A percentile compares a stretch with the other conserved stretches of the same genome.
These are phyloP conservation scores for Pachyseris speciosa DNA, from an alignment of 64 coral and sea anemone species.

Conservation along the genomic window DNA sequence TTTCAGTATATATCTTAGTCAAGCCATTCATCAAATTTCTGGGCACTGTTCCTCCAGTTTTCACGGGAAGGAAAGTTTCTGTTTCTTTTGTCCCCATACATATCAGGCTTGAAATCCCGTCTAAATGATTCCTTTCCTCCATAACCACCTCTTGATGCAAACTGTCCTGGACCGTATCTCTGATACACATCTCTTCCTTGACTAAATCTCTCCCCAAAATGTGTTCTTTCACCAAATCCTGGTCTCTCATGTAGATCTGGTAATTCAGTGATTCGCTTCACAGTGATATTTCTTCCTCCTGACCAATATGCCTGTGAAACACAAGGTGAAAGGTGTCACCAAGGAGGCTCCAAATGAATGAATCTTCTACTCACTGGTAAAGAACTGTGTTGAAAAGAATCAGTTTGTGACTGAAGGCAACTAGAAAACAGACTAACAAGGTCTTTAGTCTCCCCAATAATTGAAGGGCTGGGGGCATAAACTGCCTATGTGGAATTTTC, in stretches of 20 bases:
- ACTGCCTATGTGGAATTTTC: too few relatives aligned
- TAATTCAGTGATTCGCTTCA: not conserved
- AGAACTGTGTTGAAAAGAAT: too few relatives aligned
- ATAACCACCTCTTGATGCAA: not conserved
- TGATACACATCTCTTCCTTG: not conserved
- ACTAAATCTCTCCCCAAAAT: not conserved
- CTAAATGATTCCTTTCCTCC: constrained; percentile 3
- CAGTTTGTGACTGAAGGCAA: too few relatives aligned
- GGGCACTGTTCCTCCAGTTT: not conserved
- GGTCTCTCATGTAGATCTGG: not conserved
- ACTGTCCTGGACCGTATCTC: not conserved
- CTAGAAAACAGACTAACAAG: too few relatives aligned
- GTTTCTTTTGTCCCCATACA: not conserved
- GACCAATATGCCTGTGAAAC: not conserved
- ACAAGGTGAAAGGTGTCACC: not conserved
- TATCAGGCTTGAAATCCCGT: not conserved
- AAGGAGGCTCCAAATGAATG: not conserved
- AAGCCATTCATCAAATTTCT: constrained; percentile 3
- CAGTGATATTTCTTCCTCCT: not conserved
- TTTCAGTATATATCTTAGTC: not conserved
- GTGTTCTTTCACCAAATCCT: not conserved
- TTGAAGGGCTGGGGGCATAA: too few relatives aligned
- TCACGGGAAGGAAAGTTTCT: not conserved
- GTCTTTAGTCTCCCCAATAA: too few relatives aligned
- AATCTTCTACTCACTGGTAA: not conserved